Percentiles rank a stretch among this genome's conserved stretches.
These are phyloP conservation scores for Heliconius himera DNA, from an alignment of 1,140 invertebrate genomes.

Conservation along the genomic window DNA sequence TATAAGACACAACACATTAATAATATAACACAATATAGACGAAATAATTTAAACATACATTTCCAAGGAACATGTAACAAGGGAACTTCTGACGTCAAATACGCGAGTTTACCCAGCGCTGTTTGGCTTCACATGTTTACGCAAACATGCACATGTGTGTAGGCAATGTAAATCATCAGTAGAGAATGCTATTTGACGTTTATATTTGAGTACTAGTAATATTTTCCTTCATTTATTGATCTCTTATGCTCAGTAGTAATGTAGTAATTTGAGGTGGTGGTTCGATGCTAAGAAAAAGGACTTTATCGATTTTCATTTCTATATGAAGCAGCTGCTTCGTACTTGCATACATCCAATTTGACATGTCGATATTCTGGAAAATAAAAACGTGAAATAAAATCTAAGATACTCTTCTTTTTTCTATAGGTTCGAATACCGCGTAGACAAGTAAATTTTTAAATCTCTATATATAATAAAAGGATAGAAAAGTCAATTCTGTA, in stretches of 20 bases:
- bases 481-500: no score
- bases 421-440: background rate
- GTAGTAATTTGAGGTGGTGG: background rate
- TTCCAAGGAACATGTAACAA: constrained; percentile 34
- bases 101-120: constrained; percentile 26
- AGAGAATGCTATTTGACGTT: constrained; percentile 27
- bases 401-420: background rate
- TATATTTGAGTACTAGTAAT: constrained; percentile 22
- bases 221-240: constrained; percentile 4
- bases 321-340: constrained; percentile 61
- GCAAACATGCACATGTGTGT: constrained; percentile 31
- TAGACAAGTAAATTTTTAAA: background rate
- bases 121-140: constrained; percentile 30
- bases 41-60: constrained; percentile 21
- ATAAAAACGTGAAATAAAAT: constrained; percentile 10
- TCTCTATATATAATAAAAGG: no score
- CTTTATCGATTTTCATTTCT: constrained; percentile 28
- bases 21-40: background rate
- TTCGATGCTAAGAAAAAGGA: background rate
- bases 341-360: constrained; percentile 64
- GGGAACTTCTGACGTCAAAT: constrained; percentile 32
- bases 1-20: background rate
- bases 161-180: constrained; percentile 21
- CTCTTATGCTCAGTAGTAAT: background rate
- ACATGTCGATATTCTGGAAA: constrained; percentile 73